A percentile compares a stretch with the other conserved stretches of the same genome.
phyloP scores from a whole-genome alignment of 2,888 invertebrate genomes.

The Aphodius granarius region DNA sequence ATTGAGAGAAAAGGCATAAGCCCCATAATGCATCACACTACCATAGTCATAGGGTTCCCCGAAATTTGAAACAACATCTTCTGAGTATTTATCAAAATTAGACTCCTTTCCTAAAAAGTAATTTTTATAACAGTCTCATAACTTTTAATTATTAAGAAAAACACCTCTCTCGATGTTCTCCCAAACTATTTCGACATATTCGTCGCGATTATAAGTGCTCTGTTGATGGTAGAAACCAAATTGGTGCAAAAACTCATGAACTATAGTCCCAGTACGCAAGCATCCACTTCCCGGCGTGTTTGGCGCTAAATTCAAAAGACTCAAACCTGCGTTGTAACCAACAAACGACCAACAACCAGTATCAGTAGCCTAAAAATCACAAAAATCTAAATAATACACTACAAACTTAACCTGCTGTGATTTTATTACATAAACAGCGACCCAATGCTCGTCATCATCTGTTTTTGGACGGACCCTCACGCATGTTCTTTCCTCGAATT shows the following conservation, averaged over 20 bases:
- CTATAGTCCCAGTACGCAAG: conserved; percentile 65
- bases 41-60: conserved; percentile 70
- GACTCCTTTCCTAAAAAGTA: conserved; percentile 55
- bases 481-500: conserved; percentile 16
- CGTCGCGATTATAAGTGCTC: conserved; percentile 75
- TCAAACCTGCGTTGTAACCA: conserved; percentile 24
- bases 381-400: neutral
- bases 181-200: conserved; percentile 73
- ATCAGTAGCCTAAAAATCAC: conserved; percentile 10
- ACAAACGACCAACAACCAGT: conserved; percentile 29
- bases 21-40: conserved; percentile 75
- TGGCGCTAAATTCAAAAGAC: conserved; percentile 24
- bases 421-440: conserved; percentile 17
- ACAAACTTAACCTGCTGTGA: neutral
- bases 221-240: conserved; percentile 85
- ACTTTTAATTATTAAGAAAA: conserved; percentile 14
- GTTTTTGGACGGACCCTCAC: conserved; percentile 13
- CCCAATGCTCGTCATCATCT: conserved; percentile 14
- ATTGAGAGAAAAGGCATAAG: conserved; percentile 68
- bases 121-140: neutral
- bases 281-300: conserved; percentile 57
- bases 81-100: conserved; percentile 69
- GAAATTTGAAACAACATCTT: conserved; percentile 65
- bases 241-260: conserved; percentile 80
- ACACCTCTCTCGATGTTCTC: conserved; percentile 68